Evolutionary conservation across 92 coral and sea anemone species (phyloP).

Genomic region (Actinernus sp.): DNA sequence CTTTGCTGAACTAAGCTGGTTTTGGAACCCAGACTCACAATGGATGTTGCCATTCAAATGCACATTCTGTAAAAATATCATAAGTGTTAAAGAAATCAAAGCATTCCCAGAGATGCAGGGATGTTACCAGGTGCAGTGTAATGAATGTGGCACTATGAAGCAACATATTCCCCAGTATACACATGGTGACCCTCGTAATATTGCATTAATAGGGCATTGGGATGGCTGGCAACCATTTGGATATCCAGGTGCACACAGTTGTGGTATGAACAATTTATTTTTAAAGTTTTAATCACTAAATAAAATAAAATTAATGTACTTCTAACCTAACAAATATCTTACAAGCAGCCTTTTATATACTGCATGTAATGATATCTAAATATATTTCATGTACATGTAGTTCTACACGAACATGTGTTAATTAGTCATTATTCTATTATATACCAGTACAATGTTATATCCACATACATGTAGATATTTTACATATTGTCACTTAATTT

Average conservation of each 20-base stretch:
- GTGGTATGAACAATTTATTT: too few species aligned
- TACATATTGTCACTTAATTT: too few species aligned
- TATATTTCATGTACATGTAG: too few species aligned
- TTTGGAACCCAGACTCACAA: slow-evolving; percentile 39
- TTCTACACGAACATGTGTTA: too few species aligned
- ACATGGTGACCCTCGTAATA: slow-evolving; percentile 51
- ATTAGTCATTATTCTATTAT: too few species aligned
- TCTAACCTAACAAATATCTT: too few species aligned
- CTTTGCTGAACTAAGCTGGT: slow-evolving; percentile 51
- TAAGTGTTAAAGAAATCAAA: slow-evolving; percentile 30
- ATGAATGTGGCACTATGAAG: slow-evolving; percentile 36
- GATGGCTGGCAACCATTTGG: slow-evolving; percentile 74
- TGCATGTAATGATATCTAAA: not conserved
- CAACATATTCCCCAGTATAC: slow-evolving; percentile 12
- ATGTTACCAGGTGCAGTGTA: slow-evolving; percentile 27
- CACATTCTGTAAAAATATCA: slow-evolving; percentile 27
- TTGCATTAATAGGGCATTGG: slow-evolving; percentile 66
- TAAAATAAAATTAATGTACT: not conserved
- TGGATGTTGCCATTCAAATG: slow-evolving; percentile 63
- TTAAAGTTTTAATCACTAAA: too few species aligned
- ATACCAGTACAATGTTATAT: too few species aligned
- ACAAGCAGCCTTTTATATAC: not conserved
- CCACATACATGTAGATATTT: too few species aligned
- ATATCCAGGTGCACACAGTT: slow-evolving; percentile 53
- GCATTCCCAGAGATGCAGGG: slow-evolving; percentile 17